Conservation (phyloP, 2,888 invertebrate genomes). For the Amaurobius ferox region DNA sequence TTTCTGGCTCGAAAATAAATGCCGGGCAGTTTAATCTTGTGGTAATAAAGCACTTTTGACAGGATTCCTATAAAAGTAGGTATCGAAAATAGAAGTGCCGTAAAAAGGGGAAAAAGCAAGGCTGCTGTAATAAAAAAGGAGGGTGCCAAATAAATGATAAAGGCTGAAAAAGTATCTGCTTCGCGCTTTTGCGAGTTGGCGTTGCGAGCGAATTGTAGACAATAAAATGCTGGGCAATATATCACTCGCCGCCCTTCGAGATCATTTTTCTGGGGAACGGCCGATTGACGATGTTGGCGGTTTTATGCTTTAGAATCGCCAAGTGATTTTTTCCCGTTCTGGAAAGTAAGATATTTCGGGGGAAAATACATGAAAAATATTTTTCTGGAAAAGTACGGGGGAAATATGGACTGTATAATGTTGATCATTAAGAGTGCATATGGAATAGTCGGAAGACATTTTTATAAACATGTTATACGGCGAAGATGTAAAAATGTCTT, state of each 20-base stretch:
- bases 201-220: slow-evolving; percentile 64
- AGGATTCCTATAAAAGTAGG: slow-evolving; percentile 68
- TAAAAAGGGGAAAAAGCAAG: slow-evolving; percentile 55
- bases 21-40: slow-evolving; percentile 70
- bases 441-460: too few relatives aligned
- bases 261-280: background rate
- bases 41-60: slow-evolving; percentile 72
- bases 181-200: slow-evolving; percentile 59
- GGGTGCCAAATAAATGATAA: slow-evolving; percentile 68
- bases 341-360: too few relatives aligned
- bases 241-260: slow-evolving; percentile 27
- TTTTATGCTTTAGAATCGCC: background rate
- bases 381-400: too few relatives aligned
- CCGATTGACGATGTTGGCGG: background rate
- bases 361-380: too few relatives aligned
- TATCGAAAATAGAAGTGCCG: slow-evolving; percentile 67
- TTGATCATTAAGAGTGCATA: too few relatives aligned
- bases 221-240: slow-evolving; percentile 70
- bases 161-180: slow-evolving; percentile 70
- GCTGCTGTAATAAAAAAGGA: slow-evolving; percentile 20
- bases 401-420: too few relatives aligned
- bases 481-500: too few relatives aligned
- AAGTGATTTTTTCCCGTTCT: background rate
- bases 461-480: too few relatives aligned
- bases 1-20: slow-evolving; percentile 67